Evolutionary conservation across 2,888 invertebrate genomes (phyloP).

Genomic region (Oithona nana): DNA sequence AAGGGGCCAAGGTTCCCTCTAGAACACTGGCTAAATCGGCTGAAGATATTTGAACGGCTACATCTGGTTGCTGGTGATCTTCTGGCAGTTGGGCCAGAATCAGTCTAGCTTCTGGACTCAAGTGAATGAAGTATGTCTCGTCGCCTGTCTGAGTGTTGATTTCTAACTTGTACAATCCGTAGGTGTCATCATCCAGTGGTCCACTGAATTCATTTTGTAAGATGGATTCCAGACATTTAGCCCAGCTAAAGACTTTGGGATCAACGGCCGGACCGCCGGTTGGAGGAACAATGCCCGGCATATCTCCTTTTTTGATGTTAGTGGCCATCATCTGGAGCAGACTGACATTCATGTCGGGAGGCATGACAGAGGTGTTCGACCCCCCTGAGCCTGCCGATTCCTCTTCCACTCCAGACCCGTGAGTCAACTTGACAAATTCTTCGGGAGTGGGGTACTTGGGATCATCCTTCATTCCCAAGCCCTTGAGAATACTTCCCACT

Average conservation of each 20-base stretch:
- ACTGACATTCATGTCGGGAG: background rate
- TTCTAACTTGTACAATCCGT: slow-evolving; percentile 8
- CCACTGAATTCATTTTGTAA: background rate
- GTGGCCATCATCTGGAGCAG: slow-evolving; percentile 6
- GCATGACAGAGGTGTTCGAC: background rate
- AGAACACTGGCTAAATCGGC: slow-evolving; percentile 4
- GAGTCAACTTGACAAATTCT: slow-evolving; percentile 7
- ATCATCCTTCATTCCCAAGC: slow-evolving; percentile 7
- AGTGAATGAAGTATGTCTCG: background rate
- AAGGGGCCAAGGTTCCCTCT: slow-evolving; percentile 11
- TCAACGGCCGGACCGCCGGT: background rate
- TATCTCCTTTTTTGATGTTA: slow-evolving; percentile 3
- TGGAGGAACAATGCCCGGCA: background rate
- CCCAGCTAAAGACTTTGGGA: background rate
- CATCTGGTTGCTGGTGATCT: slow-evolving; percentile 9
- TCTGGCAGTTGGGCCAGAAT: background rate
- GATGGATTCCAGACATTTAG: slow-evolving; percentile 3
- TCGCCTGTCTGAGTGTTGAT: slow-evolving; percentile 5
- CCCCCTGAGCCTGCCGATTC: background rate
- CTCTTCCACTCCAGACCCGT: background rate
- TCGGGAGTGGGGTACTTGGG: slow-evolving; percentile 11
- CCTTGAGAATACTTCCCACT: slow-evolving; percentile 9
- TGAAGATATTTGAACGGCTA: background rate
- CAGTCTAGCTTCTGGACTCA: background rate
- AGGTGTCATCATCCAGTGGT: background rate